Percentiles rank a stretch among this genome's conserved stretches.
Conservation (phyloP, 2,113 vertebrate species). For the Plectropomus leopardus region DNA sequence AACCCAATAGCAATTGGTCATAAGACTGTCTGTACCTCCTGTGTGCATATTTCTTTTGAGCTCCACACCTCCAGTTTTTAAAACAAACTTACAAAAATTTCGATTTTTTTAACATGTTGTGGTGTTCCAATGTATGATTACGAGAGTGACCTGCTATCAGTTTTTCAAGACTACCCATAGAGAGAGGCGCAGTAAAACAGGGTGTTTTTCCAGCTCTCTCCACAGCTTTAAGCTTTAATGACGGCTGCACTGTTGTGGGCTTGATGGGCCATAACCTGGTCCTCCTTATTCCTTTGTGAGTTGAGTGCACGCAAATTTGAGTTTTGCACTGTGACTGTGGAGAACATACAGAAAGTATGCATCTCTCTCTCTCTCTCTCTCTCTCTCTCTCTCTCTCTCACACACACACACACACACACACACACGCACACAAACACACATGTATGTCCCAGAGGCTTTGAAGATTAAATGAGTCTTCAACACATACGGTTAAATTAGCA, state of each 20-base stretch:
- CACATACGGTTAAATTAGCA: slow-evolving; percentile 67
- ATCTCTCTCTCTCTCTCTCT: no score
- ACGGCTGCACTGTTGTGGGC: slow-evolving; percentile 44
- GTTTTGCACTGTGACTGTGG: slow-evolving; percentile 22
- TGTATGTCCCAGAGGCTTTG: slow-evolving; percentile 38
- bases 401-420: slow-evolving; percentile 5
- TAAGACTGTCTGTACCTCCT: neutral
- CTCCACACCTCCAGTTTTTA: neutral
- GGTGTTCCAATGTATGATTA: neutral
- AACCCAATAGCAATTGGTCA: neutral
- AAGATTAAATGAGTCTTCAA: slow-evolving; percentile 72
- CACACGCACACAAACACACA: slow-evolving; percentile 12
- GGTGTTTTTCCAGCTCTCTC: slow-evolving; percentile 13
- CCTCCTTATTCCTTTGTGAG: slow-evolving; percentile 32
- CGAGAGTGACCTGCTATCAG: neutral
- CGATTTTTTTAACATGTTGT: neutral
- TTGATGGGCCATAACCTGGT: slow-evolving; percentile 54
- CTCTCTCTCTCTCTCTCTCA: no score
- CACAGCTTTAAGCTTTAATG: slow-evolving; percentile 41
- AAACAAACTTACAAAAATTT: neutral
- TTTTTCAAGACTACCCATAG: slow-evolving; percentile 19
- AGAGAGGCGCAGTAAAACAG: slow-evolving; percentile 4
- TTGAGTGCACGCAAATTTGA: slow-evolving; percentile 28
- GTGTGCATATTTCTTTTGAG: neutral
- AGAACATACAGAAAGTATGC: slow-evolving; percentile 17